Percentiles rank a stretch among this genome's conserved stretches.
Evolutionary conservation across 2,797 vertebrate genomes (phyloP).

Genomic region (Aphelocoma californica): DNA sequence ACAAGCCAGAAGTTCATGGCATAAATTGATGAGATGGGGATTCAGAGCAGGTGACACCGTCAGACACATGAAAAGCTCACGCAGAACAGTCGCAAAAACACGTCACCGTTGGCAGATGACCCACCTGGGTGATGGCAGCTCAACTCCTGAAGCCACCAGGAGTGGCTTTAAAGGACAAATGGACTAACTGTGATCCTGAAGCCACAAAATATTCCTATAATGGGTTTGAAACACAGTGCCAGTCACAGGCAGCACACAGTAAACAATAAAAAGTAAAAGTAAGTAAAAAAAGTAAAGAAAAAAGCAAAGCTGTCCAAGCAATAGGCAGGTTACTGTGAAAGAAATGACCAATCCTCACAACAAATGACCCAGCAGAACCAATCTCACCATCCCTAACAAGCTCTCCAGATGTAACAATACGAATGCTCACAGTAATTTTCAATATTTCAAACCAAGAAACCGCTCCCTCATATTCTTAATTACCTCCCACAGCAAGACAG

Average conservation of each 20-base stretch:
- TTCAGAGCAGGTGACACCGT: neutral
- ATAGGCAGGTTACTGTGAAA: neutral
- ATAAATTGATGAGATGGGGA: neutral
- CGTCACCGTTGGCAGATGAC: neutral
- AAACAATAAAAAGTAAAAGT: neutral
- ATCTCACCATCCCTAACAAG: neutral
- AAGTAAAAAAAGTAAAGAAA: no score
- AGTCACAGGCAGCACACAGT: neutral
- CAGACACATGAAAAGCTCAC: neutral
- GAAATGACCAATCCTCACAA: neutral
- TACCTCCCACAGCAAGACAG: neutral
- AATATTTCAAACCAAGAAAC: neutral
- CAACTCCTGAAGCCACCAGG: neutral
- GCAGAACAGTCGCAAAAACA: neutral
- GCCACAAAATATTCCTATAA: neutral
- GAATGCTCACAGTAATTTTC: neutral
- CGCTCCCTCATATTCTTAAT: neutral
- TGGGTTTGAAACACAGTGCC: neutral
- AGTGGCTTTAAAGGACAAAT: neutral
- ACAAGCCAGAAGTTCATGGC: neutral
- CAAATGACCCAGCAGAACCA: neutral
- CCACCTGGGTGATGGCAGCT: neutral
- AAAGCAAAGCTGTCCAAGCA: neutral
- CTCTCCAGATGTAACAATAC: neutral
- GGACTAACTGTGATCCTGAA: neutral